These are phyloP conservation scores for Halictus ligatus DNA, from an alignment of 2,888 invertebrate species.

Conservation along the genomic window DNA sequence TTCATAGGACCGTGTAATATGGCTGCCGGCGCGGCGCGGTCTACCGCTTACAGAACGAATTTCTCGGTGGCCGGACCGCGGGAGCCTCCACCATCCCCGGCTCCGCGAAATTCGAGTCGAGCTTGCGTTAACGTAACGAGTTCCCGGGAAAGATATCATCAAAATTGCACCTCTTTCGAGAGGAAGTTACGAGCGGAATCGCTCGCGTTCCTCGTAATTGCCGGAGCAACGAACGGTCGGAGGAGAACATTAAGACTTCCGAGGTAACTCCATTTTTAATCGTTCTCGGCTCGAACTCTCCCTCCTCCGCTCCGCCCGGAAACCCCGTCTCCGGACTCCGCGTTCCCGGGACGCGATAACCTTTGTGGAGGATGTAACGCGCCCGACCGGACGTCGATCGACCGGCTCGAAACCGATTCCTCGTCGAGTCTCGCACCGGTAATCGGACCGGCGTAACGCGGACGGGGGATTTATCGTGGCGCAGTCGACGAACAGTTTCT, in stretches of 20 bases:
- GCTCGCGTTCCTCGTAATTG: slow-evolving; percentile 8
- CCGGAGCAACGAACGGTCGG: slow-evolving; percentile 18
- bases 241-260: background rate
- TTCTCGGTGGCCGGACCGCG: background rate
- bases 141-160: slow-evolving; percentile 19
- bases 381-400: background rate
- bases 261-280: slow-evolving; percentile 46
- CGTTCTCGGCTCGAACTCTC: background rate
- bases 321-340: background rate
- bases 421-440: background rate
- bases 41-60: background rate
- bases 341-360: background rate
- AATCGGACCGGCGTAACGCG: background rate
- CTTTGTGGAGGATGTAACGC: background rate
- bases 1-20: background rate
- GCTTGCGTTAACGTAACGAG: slow-evolving; percentile 36
- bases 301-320: background rate
- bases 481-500: slow-evolving; percentile 14
- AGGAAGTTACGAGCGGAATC: slow-evolving; percentile 33
- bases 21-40: background rate
- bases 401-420: background rate
- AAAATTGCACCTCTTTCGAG: slow-evolving; percentile 23
- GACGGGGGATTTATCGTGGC: background rate
- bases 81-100: background rate
- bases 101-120: background rate